These are phyloP conservation scores for Sarcophaga rosellei DNA, from an alignment of 2,888 invertebrate genomes.

Conservation along the genomic window DNA sequence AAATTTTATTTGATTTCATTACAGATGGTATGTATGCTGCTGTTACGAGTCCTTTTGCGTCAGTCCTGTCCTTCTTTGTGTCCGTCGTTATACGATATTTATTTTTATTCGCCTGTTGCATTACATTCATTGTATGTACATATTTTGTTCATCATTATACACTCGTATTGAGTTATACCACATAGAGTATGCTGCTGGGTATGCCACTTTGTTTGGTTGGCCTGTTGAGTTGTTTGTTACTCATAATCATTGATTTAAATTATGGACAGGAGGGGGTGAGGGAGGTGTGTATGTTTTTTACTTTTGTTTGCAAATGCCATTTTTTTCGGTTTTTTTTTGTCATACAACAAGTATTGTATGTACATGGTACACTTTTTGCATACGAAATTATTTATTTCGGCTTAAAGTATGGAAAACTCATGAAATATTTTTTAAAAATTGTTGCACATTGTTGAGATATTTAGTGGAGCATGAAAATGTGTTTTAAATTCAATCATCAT, in stretches of 20 bases:
- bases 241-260: conserved; percentile 59
- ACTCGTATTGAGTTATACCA: conserved; percentile 12
- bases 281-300: conserved; percentile 6
- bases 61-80: conserved; percentile 37
- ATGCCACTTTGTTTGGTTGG: conserved; percentile 35
- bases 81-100: conserved; percentile 16
- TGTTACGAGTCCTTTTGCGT: conserved; percentile 22
- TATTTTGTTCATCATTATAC: background rate
- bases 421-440: conserved; percentile 37
- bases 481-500: conserved; percentile 5
- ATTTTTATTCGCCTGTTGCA: conserved; percentile 65
- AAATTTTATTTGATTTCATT: conserved; percentile 36
- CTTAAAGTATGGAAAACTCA: conserved; percentile 37
- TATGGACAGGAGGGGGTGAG: conserved; percentile 15
- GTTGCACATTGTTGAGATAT: conserved; percentile 41
- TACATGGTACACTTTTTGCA: conserved; percentile 51
- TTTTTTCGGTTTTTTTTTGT: background rate
- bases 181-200: background rate
- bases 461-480: conserved; percentile 56
- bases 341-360: conserved; percentile 30
- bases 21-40: background rate
- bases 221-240: conserved; percentile 15
- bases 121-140: conserved; percentile 51
- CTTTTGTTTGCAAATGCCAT: conserved; percentile 19
- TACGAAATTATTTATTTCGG: conserved; percentile 53